These are phyloP conservation scores for Diarsia mendica DNA, from an alignment of 2,888 invertebrate genomes.

Conservation along the genomic window DNA sequence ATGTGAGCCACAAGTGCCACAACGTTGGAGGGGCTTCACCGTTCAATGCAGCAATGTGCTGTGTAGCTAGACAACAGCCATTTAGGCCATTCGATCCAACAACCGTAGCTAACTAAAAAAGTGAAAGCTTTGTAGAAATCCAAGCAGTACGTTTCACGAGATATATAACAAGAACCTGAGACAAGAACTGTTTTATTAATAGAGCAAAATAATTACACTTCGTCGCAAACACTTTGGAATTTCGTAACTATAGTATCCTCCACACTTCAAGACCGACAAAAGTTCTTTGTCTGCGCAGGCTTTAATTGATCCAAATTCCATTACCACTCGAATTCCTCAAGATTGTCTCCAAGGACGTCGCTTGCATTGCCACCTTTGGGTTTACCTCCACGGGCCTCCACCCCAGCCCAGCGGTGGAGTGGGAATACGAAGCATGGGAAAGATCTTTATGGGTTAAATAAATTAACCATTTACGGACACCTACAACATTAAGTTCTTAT, in stretches of 20 bases:
- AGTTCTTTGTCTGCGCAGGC: neutral
- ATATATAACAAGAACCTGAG: neutral
- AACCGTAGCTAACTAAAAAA: neutral
- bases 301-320: neutral
- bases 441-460: too few species aligned
- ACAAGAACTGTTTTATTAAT: neutral
- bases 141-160: neutral
- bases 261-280: neutral
- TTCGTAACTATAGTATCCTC: neutral
- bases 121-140: neutral
- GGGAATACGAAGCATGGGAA: too few species aligned
- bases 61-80: neutral
- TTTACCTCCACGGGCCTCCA: too few species aligned
- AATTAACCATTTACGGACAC: too few species aligned
- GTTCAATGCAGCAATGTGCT: too few species aligned
- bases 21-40: too few species aligned
- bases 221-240: neutral
- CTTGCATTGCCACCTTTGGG: too few species aligned
- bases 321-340: neutral
- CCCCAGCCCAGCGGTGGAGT: too few species aligned
- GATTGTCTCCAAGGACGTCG: neutral
- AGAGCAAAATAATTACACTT: neutral
- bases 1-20: too few species aligned
- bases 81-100: constrained; percentile 5
- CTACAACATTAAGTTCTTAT: too few species aligned